A percentile compares a stretch with the other conserved stretches of the same genome.
Evolutionary conservation across 1,140 invertebrate genomes (phyloP).

Genomic region (Ruditapes philippinarum): DNA sequence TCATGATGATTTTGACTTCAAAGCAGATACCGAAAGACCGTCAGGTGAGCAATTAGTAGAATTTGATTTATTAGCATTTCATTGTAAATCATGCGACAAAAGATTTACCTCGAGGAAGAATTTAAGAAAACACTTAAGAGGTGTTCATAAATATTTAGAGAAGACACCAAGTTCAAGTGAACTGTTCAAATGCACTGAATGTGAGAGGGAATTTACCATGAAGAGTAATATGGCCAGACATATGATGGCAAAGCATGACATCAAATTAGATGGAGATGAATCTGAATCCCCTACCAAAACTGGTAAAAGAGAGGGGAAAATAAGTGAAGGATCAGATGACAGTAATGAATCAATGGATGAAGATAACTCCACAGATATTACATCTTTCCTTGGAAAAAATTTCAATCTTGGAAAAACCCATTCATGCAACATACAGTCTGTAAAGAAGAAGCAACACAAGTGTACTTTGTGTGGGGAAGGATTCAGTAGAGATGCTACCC

Average conservation of each 20-base stretch:
- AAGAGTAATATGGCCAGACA: neutral
- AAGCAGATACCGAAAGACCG: neutral
- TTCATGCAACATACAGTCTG: slow-evolving; percentile 34
- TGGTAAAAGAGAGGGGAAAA: neutral
- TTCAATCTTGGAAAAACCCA: slow-evolving; percentile 50
- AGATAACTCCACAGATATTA: slow-evolving; percentile 3
- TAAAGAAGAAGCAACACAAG: slow-evolving; percentile 43
- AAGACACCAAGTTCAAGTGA: neutral
- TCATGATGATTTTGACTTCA: slow-evolving; percentile 4
- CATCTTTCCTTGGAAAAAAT: slow-evolving; percentile 44
- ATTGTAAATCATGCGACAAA: neutral
- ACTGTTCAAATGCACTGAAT: neutral
- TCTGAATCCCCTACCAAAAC: neutral
- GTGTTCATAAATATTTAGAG: neutral
- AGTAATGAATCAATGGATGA: neutral
- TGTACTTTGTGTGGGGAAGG: slow-evolving; percentile 35
- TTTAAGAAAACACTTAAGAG: neutral
- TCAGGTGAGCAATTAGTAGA: neutral
- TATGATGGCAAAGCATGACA: neutral
- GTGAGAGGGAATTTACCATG: neutral
- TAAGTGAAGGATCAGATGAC: neutral
- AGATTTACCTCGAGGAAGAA: neutral
- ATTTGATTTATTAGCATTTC: neutral
- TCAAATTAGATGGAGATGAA: too few species aligned
- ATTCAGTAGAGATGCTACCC: slow-evolving; percentile 47